Conservation (phyloP, 2,113 vertebrate genomes). For the Tyto alba region DNA sequence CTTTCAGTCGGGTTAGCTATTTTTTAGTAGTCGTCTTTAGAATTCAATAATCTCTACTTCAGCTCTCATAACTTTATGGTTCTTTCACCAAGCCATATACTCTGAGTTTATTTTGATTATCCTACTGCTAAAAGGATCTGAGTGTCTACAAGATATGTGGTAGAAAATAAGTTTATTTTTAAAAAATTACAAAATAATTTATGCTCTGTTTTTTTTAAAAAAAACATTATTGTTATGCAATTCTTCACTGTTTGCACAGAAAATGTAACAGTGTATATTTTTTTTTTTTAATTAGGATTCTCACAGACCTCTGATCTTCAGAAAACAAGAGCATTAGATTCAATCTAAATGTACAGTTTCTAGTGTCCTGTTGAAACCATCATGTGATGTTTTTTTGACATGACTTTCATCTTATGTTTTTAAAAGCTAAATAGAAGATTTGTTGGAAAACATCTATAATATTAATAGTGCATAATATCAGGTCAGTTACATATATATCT, state of each 20-base stretch:
- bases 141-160: not conserved
- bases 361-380: not conserved
- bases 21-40: not conserved
- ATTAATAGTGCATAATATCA: not conserved
- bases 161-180: not conserved
- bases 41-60: not conserved
- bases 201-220: not conserved
- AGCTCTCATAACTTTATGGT: not conserved
- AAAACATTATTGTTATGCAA: not conserved
- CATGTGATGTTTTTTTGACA: not conserved
- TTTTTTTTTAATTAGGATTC: not conserved
- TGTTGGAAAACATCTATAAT: not conserved
- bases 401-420: not conserved
- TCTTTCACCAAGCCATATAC: not conserved
- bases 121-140: not conserved
- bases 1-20: not conserved
- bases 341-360: not conserved
- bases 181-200: not conserved
- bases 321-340: not conserved
- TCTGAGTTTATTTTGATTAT: not conserved
- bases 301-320: not conserved
- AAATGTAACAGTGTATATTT: not conserved
- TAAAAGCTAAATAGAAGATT: not conserved
- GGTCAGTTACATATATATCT: not conserved
- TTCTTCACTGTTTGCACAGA: not conserved